A percentile compares a stretch with the other conserved stretches of the same genome.
These are phyloP conservation scores for Helarctos malayanus DNA, from an alignment of 2,797 vertebrate genomes.

Conservation along the genomic window DNA sequence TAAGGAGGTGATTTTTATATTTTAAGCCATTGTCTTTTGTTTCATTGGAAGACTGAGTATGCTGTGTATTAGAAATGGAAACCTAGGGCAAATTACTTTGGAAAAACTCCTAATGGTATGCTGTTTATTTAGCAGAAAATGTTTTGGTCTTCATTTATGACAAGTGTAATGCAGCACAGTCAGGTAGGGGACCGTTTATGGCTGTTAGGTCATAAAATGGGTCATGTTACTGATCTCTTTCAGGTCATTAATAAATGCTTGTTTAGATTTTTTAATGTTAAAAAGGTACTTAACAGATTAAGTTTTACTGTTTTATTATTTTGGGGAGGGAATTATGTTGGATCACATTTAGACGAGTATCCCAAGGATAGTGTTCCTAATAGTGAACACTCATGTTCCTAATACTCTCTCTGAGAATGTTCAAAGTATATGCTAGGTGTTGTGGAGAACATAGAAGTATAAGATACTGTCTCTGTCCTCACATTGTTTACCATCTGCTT, in stretches of 20 bases:
- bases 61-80: not conserved
- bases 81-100: not conserved
- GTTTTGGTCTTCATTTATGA: not conserved
- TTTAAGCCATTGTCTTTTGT: constrained; percentile 11
- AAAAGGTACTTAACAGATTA: not conserved
- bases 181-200: not conserved
- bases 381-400: not conserved
- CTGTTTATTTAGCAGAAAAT: constrained; percentile 19
- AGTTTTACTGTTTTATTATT: not conserved
- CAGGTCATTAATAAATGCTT: not conserved
- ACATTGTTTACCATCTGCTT: not conserved
- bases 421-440: not conserved
- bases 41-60: not conserved
- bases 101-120: not conserved
- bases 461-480: not conserved
- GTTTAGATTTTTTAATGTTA: constrained; percentile 16
- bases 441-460: not conserved
- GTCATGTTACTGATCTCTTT: not conserved
- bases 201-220: not conserved
- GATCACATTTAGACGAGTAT: not conserved
- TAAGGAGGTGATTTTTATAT: not conserved
- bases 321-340: not conserved
- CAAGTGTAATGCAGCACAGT: not conserved
- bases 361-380: not conserved
- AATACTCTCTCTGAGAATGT: not conserved